These are phyloP conservation scores for Xiphophorus hellerii DNA, from an alignment of 2,113 vertebrate species.

Conservation along the genomic window DNA sequence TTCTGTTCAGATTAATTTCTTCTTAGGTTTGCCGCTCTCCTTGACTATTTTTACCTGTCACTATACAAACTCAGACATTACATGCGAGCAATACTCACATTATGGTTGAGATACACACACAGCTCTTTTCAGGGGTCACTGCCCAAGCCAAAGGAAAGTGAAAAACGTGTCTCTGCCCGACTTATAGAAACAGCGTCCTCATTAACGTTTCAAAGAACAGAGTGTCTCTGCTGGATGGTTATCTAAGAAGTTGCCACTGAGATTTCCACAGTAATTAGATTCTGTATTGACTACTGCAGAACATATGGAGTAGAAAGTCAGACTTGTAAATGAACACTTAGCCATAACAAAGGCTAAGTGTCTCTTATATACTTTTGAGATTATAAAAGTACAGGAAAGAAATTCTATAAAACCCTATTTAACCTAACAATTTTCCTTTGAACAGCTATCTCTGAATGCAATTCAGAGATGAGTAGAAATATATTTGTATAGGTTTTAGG, in stretches of 20 bases:
- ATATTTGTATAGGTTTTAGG: background rate
- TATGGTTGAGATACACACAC: background rate
- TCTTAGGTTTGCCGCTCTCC: background rate
- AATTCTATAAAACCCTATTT: background rate
- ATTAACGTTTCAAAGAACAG: background rate
- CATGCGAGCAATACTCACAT: background rate
- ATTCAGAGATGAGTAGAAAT: background rate
- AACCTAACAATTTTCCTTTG: background rate
- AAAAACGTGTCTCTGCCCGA: background rate
- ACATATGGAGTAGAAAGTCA: background rate
- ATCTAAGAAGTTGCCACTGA: background rate
- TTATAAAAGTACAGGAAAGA: background rate
- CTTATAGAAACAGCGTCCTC: background rate
- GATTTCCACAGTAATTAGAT: background rate
- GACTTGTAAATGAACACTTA: background rate
- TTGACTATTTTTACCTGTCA: background rate
- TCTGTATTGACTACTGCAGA: background rate
- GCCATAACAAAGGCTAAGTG: background rate
- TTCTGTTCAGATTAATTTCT: background rate
- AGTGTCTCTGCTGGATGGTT: background rate
- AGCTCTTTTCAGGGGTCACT: background rate
- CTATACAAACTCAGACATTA: background rate
- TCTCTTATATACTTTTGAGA: background rate
- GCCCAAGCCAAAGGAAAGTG: background rate
- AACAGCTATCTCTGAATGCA: too few relatives aligned